phyloP scores from a whole-genome alignment of 2,113 vertebrate species.

The Clarias batrachus region DNA sequence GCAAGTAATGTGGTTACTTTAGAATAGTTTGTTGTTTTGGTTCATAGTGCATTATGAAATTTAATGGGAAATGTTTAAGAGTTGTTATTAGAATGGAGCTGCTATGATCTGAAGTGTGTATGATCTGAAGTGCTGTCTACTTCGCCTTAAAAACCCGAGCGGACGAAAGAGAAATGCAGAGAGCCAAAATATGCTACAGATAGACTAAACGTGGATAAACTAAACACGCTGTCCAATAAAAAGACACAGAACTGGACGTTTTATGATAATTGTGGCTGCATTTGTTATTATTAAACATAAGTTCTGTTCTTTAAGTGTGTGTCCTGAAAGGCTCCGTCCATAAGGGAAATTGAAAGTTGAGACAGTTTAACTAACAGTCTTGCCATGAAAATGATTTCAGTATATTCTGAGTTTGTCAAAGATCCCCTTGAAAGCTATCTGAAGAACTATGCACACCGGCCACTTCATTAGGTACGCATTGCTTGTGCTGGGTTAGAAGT shows the following conservation, averaged over 20 bases:
- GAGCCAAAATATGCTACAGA: slow-evolving; percentile 21
- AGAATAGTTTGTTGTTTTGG: slow-evolving; percentile 26
- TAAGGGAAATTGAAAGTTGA: too few species aligned
- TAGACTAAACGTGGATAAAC: not conserved
- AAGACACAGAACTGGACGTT: not conserved
- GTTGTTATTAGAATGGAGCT: not conserved
- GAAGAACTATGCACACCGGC: too few species aligned
- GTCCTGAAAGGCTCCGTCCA: too few species aligned
- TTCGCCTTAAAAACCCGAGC: slow-evolving; percentile 3
- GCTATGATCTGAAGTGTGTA: not conserved
- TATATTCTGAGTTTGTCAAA: too few species aligned
- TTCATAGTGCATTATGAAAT: slow-evolving; percentile 24
- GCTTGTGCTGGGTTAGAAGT: too few species aligned
- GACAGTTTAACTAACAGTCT: too few species aligned
- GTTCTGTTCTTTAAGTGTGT: not conserved
- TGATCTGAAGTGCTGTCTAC: not conserved
- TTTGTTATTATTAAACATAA: not conserved
- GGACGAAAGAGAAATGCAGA: slow-evolving; percentile 13
- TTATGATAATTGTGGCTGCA: not conserved
- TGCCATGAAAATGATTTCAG: too few species aligned
- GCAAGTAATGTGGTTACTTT: slow-evolving; percentile 2
- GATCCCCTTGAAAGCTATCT: too few species aligned
- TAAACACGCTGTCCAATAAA: not conserved
- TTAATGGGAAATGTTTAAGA: slow-evolving; percentile 10
- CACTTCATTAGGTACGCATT: too few species aligned